Percentiles rank a stretch among this genome's conserved stretches.
Evolutionary conservation across 2,888 invertebrate genomes (phyloP).

Genomic region (Eulithis testata): DNA sequence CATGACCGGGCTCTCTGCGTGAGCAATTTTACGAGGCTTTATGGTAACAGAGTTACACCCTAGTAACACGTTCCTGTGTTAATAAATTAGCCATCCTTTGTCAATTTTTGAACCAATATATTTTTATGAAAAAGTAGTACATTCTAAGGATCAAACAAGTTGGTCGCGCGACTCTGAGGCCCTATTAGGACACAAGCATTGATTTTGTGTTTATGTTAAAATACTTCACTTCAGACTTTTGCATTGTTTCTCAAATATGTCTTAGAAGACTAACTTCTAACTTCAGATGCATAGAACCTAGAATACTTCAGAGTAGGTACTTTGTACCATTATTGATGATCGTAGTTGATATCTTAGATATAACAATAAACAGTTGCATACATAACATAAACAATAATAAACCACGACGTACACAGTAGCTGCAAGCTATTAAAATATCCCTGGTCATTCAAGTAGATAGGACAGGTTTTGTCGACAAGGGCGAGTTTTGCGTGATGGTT

Average conservation of each 20-base stretch:
- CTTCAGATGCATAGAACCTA: no score
- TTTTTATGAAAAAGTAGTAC: not conserved
- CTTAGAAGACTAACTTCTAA: no score
- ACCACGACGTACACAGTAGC: conserved; percentile 43
- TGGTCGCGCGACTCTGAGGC: no score
- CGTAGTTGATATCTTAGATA: not conserved
- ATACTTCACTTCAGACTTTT: no score
- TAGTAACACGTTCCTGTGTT: conserved; percentile 11
- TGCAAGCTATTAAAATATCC: conserved; percentile 48
- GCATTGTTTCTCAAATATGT: no score
- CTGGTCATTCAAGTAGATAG: conserved; percentile 44
- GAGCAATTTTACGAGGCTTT: conserved; percentile 13
- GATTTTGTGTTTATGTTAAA: no score
- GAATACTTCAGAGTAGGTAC: not conserved
- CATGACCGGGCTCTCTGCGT: conserved; percentile 49
- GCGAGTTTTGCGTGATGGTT: not conserved
- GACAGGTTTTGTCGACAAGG: no score
- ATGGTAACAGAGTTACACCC: conserved; percentile 3
- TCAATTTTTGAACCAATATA: not conserved
- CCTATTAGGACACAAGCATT: no score
- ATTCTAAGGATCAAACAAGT: no score
- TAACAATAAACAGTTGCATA: conserved; percentile 19
- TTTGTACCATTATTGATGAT: not conserved
- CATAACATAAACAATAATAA: conserved; percentile 14
- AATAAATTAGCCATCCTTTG: conserved; percentile 3